Percentiles rank a stretch among this genome's conserved stretches.
phyloP scores from a whole-genome alignment of 2,888 invertebrate species.

The Hydriomena furcata region DNA sequence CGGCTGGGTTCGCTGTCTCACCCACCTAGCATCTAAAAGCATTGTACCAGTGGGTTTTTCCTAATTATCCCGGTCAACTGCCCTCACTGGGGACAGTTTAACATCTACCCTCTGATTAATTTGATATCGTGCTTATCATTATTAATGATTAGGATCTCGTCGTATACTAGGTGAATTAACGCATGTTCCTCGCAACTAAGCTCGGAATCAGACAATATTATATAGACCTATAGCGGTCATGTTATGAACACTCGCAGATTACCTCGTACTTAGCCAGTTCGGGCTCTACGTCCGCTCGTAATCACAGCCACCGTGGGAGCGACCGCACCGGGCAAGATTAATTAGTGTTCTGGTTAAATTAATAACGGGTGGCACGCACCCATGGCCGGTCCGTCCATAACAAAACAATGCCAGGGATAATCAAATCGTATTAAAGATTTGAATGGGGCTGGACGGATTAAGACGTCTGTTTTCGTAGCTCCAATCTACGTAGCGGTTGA shows the following conservation, averaged over 20 bases:
- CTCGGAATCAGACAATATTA: no score
- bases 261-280: slow-evolving; percentile 41
- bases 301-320: slow-evolving; percentile 60
- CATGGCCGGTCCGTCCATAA: slow-evolving; percentile 44
- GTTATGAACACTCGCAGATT: slow-evolving; percentile 13
- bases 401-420: slow-evolving; percentile 50
- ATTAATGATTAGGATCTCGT: no score
- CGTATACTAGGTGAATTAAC: no score
- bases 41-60: slow-evolving; percentile 6
- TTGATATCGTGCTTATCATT: no score
- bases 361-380: slow-evolving; percentile 71
- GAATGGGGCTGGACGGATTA: slow-evolving; percentile 45
- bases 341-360: slow-evolving; percentile 77
- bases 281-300: slow-evolving; percentile 43
- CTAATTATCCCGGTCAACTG: not conserved
- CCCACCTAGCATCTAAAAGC: slow-evolving; percentile 5
- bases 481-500: slow-evolving; percentile 24
- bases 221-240: not conserved
- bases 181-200: no score
- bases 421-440: slow-evolving; percentile 55
- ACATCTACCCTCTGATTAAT: no score
- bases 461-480: slow-evolving; percentile 29
- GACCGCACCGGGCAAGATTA: slow-evolving; percentile 74
- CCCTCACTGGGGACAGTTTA: no score
- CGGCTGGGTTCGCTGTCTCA: slow-evolving; percentile 5